Evolutionary conservation across 2,888 invertebrate genomes (phyloP).

Genomic region (Blera fallax): DNA sequence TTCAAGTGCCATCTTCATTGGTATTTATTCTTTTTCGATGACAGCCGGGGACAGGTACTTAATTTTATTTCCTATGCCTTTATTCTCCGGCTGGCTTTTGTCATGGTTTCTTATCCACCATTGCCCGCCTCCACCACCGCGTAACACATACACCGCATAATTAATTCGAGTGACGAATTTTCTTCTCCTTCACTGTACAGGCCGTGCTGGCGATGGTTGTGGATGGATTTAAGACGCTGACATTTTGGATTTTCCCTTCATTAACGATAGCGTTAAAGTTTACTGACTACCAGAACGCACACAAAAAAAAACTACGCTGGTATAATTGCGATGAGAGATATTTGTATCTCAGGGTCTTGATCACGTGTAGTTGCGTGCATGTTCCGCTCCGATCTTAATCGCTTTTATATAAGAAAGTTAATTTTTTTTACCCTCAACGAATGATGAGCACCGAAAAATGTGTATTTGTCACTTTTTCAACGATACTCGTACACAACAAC

Average conservation of each 20-base stretch:
- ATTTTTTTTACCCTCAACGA: background rate
- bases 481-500: conserved; percentile 5
- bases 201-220: background rate
- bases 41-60: conserved; percentile 58
- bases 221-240: background rate
- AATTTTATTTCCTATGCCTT: conserved; percentile 20
- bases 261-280: background rate
- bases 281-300: conserved; percentile 7
- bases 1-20: conserved; percentile 61
- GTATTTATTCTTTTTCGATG: conserved; percentile 43
- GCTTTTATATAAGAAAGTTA: background rate
- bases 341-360: conserved; percentile 5
- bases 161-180: conserved; percentile 40
- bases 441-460: conserved; percentile 1
- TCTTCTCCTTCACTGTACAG: background rate
- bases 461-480: background rate
- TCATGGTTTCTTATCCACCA: background rate
- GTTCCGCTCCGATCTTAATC: conserved; percentile 40
- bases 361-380: conserved; percentile 31
- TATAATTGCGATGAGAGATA: background rate
- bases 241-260: background rate
- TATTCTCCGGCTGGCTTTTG: background rate
- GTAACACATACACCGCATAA: conserved; percentile 6
- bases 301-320: background rate
- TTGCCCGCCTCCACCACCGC: background rate